Evolutionary conservation across 2,888 invertebrate species (phyloP).

Genomic region (Dilophus febrilis): DNA sequence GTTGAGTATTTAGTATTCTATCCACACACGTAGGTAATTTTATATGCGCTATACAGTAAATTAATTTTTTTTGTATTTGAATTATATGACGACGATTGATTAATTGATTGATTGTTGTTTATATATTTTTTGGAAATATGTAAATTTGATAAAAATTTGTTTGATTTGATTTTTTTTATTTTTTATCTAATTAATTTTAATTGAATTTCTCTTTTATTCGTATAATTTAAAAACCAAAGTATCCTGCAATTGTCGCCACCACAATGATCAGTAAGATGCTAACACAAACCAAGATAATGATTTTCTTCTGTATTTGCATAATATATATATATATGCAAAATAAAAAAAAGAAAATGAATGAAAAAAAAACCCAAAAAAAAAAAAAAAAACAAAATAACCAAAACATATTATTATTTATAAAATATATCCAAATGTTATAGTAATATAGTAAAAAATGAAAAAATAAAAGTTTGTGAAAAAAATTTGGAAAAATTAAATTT

Average conservation of each 20-base stretch:
- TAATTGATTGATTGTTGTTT: no score
- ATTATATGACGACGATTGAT: no score
- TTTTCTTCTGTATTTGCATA: constrained; percentile 62
- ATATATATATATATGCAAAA: constrained; percentile 12
- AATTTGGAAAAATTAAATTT: not conserved
- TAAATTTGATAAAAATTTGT: not conserved
- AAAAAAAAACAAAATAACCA: constrained; percentile 4
- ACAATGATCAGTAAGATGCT: constrained; percentile 60
- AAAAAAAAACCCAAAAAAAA: constrained; percentile 10
- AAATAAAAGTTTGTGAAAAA: constrained; percentile 1
- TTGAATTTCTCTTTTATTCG: not conserved
- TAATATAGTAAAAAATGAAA: constrained; percentile 6
- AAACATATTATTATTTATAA: no score
- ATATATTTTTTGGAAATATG: no score
- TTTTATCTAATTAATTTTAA: not conserved
- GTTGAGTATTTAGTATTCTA: no score
- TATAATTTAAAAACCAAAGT: constrained; percentile 31
- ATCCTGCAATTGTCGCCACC: constrained; percentile 47
- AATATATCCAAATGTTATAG: no score
- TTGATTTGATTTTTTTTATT: not conserved
- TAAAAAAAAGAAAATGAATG: constrained; percentile 12
- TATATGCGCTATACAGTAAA: no score
- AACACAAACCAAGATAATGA: constrained; percentile 81
- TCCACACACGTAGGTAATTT: no score
- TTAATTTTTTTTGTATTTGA: no score